phyloP scores from a whole-genome alignment of 2,888 invertebrate genomes.

The Crossocerus cetratus region DNA sequence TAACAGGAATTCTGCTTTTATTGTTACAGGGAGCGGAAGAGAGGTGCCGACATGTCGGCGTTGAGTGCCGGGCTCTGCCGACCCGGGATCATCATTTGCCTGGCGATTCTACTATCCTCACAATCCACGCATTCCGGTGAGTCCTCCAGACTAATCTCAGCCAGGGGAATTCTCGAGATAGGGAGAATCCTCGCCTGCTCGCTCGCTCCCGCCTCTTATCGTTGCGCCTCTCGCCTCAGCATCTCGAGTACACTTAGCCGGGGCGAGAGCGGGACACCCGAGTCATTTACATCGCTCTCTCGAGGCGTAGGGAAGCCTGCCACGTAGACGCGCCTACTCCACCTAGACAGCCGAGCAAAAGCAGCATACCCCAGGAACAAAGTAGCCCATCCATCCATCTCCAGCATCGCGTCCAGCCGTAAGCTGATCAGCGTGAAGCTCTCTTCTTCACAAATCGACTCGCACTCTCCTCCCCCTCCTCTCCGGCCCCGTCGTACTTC shows the following conservation, averaged over 20 bases:
- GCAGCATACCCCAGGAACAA: not conserved
- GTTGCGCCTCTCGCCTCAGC: conserved; percentile 38
- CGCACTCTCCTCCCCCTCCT: too few relatives aligned
- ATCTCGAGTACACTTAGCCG: not conserved
- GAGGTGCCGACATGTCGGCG: conserved; percentile 80
- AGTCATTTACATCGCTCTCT: conserved; percentile 6
- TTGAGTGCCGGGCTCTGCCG: conserved; percentile 78
- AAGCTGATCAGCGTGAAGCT: not conserved
- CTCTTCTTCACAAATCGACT: not conserved
- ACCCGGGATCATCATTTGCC: conserved; percentile 73
- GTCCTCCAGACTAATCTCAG: conserved; percentile 45
- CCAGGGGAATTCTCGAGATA: conserved; percentile 14
- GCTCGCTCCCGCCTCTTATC: conserved; percentile 33
- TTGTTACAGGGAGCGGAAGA: conserved; percentile 58
- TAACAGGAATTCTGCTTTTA: not conserved
- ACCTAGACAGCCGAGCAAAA: not conserved
- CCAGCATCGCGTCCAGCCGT: not conserved
- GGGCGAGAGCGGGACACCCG: not conserved
- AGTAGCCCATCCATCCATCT: not conserved
- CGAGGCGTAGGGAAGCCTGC: not conserved
- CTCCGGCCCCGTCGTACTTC: too few relatives aligned
- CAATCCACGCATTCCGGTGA: conserved; percentile 71
- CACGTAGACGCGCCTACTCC: not conserved
- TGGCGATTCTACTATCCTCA: conserved; percentile 67
- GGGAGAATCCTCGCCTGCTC: not conserved